Evolutionary conservation across 2,113 vertebrate species (phyloP).

Genomic region (Neogale vison): DNA sequence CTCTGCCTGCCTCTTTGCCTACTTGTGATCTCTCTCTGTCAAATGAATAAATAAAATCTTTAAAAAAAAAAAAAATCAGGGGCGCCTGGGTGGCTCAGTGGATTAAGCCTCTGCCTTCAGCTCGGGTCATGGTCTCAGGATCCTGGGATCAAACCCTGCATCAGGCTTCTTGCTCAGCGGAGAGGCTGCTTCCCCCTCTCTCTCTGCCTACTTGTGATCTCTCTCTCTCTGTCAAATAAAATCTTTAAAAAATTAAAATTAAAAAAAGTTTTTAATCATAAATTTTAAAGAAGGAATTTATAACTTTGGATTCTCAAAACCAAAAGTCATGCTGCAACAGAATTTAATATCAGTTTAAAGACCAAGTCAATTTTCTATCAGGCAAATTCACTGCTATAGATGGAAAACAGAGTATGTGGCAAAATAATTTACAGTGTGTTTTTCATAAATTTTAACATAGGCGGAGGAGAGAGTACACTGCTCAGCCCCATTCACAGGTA

Average conservation of each 20-base stretch:
- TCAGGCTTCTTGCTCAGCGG: too few relatives aligned
- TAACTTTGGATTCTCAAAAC: slow-evolving; percentile 38
- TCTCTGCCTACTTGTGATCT: too few relatives aligned
- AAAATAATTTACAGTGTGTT: background rate
- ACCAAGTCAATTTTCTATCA: slow-evolving; percentile 22
- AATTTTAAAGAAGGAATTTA: background rate
- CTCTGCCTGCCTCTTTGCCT: too few relatives aligned
- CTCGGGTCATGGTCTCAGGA: too few relatives aligned
- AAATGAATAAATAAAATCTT: too few relatives aligned
- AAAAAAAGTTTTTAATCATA: background rate
- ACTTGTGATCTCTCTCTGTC: too few relatives aligned
- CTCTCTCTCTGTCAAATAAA: too few relatives aligned
- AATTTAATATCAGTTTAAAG: slow-evolving; percentile 39
- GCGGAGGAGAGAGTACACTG: background rate
- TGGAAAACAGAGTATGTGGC: background rate
- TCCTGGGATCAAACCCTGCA: too few relatives aligned
- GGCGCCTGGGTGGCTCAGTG: too few relatives aligned
- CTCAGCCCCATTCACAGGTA: slow-evolving; percentile 13
- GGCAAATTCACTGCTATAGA: slow-evolving; percentile 46
- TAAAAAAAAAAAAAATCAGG: background rate
- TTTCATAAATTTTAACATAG: slow-evolving; percentile 46
- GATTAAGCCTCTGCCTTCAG: too few relatives aligned
- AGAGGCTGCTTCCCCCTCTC: too few relatives aligned
- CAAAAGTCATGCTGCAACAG: background rate
- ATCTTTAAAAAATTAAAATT: too few relatives aligned